These are phyloP conservation scores for Chaetodon trifasciatus DNA, from an alignment of 2,797 vertebrate genomes.

Conservation along the genomic window DNA sequence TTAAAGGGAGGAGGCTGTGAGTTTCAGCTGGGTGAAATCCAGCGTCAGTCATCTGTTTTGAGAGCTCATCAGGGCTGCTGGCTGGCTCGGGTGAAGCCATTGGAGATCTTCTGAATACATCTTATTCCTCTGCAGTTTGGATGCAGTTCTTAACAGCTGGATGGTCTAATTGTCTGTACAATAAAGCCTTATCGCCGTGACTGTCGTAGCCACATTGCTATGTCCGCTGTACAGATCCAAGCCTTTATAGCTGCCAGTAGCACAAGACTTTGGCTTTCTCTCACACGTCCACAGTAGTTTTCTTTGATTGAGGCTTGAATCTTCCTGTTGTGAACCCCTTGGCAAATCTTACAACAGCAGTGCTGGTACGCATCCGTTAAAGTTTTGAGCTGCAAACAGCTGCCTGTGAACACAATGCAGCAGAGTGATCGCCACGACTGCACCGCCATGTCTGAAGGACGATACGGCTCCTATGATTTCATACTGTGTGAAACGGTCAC, in stretches of 20 bases:
- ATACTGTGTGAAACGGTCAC: background rate
- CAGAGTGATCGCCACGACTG: background rate
- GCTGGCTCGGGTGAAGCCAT: background rate
- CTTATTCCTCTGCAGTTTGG: conserved; percentile 5
- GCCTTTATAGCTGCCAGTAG: conserved; percentile 13
- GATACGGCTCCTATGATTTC: background rate
- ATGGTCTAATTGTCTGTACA: conserved; percentile 8
- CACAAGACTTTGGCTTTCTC: conserved; percentile 1
- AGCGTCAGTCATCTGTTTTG: background rate
- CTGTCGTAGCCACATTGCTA: conserved; percentile 9
- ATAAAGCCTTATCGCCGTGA: background rate
- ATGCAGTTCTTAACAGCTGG: conserved; percentile 31
- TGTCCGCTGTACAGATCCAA: conserved; percentile 22
- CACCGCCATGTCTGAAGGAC: background rate
- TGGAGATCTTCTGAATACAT: background rate
- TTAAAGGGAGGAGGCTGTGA: background rate
- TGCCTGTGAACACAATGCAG: background rate
- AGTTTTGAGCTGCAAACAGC: background rate
- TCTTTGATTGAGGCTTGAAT: background rate
- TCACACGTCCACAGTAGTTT: background rate
- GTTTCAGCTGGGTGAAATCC: conserved; percentile 2
- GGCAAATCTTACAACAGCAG: background rate
- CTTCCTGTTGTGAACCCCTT: background rate
- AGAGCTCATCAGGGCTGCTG: background rate
- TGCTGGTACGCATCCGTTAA: background rate